phyloP scores from a whole-genome alignment of 2,797 vertebrate genomes.

The Scolopax bukidnonensis region DNA sequence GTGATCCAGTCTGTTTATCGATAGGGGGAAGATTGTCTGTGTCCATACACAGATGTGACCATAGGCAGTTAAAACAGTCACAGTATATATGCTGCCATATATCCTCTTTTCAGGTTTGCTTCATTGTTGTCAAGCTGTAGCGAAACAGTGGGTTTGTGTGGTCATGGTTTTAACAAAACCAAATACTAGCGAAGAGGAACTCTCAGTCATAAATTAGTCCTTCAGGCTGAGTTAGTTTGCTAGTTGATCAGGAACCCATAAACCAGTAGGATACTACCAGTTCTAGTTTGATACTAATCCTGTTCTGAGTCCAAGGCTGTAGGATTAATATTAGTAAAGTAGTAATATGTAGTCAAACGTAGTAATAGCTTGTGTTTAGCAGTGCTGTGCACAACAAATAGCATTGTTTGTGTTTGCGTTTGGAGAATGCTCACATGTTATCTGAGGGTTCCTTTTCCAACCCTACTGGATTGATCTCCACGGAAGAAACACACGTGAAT shows the following conservation, averaged over 20 bases:
- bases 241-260: not conserved
- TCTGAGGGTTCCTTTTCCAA: not conserved
- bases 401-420: not conserved
- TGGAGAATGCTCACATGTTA: not conserved
- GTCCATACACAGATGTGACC: not conserved
- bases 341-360: not conserved
- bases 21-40: not conserved
- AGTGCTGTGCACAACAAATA: not conserved
- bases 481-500: not conserved
- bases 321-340: not conserved
- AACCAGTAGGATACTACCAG: not conserved
- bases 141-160: not conserved
- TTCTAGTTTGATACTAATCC: not conserved
- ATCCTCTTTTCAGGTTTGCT: not conserved
- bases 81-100: not conserved
- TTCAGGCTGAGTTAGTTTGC: not conserved
- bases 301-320: not conserved
- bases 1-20: not conserved
- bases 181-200: not conserved
- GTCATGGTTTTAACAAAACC: not conserved
- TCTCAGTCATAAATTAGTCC: not conserved
- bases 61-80: not conserved
- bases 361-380: not conserved
- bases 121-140: not conserved
- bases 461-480: not conserved